phyloP scores from a whole-genome alignment of 1,140 invertebrate species.

The Oreohelix idahoensis region DNA sequence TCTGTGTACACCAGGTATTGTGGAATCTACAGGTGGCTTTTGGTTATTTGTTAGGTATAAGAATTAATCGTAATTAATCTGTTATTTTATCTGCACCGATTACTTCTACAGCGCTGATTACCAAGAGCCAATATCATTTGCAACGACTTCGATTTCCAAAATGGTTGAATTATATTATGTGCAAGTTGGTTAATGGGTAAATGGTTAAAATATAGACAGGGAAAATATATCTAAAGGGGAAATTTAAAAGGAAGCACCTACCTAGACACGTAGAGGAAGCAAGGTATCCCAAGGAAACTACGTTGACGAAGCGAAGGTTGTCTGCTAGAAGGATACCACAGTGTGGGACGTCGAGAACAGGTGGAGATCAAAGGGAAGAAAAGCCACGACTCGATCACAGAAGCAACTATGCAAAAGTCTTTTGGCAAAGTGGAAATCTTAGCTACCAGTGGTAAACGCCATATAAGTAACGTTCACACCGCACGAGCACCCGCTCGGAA shows the following conservation, averaged over 20 bases:
- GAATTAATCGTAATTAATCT: too few species aligned
- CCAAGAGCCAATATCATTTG: too few species aligned
- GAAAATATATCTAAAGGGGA: too few species aligned
- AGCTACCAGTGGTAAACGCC: neutral
- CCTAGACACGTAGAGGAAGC: neutral
- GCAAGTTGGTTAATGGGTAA: neutral
- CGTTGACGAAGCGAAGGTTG: neutral
- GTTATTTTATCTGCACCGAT: too few species aligned
- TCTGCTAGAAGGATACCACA: neutral
- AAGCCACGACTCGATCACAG: neutral
- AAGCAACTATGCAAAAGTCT: conserved; percentile 5
- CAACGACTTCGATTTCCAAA: too few species aligned
- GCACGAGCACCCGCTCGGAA: neutral
- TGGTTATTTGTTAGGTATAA: too few species aligned
- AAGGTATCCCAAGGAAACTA: neutral
- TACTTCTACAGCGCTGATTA: too few species aligned
- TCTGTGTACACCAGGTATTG: too few species aligned
- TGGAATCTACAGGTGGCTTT: too few species aligned
- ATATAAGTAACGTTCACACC: conserved; percentile 14
- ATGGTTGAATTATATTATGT: too few species aligned
- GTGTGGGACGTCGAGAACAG: neutral
- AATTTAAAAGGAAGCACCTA: neutral
- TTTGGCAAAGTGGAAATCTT: conserved; percentile 7
- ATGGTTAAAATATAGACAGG: neutral
- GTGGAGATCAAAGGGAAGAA: neutral